Conservation (phyloP, 2,113 vertebrate species). For the Leptodactylus fuscus region DNA sequence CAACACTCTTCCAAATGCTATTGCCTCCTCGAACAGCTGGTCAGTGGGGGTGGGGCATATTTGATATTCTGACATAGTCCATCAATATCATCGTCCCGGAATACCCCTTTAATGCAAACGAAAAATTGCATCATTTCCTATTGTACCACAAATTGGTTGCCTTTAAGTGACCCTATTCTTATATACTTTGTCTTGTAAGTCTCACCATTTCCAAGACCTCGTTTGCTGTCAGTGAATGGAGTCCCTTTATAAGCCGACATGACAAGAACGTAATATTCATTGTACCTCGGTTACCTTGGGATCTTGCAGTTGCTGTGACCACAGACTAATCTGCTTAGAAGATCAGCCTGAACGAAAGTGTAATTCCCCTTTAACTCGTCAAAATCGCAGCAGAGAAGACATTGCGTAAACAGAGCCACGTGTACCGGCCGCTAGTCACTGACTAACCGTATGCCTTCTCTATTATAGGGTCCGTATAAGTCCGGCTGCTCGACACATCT, state of each 20-base stretch:
- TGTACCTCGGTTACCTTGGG: neutral
- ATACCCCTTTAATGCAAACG: no score
- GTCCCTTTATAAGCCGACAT: no score
- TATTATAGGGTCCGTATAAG: slow-evolving; percentile 85
- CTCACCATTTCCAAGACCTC: neutral
- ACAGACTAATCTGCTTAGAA: neutral
- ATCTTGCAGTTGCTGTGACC: neutral
- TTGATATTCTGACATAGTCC: no score
- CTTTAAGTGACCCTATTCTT: no score
- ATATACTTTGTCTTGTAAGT: neutral
- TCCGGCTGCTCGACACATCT: slow-evolving; percentile 92
- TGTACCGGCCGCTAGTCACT: neutral
- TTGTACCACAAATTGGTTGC: no score
- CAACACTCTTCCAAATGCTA: no score
- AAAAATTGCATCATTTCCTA: neutral
- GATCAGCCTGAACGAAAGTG: neutral
- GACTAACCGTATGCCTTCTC: no score
- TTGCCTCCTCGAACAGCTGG: no score
- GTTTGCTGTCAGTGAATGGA: neutral
- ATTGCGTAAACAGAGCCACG: neutral
- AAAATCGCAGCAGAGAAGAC: neutral
- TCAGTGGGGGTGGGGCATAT: no score
- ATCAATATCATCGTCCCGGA: no score
- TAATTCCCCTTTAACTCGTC: slow-evolving; percentile 17
- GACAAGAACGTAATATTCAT: no score